Evolutionary conservation across 2,888 invertebrate species (phyloP).

Genomic region (Lepidochitona cinerea): DNA sequence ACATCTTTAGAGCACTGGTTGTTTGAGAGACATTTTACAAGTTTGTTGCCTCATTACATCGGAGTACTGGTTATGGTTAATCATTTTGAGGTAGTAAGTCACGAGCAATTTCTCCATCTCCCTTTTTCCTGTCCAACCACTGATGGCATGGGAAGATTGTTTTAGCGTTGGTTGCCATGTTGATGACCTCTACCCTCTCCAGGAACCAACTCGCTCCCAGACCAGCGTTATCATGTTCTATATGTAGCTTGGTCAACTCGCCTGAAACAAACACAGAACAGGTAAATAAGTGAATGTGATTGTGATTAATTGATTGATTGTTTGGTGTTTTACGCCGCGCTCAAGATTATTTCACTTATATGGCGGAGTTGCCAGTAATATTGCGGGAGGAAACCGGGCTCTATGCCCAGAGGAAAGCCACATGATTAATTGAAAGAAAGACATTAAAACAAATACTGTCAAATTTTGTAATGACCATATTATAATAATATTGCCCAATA

Average conservation of each 20-base stretch:
- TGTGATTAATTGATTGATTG: no score
- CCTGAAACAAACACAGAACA: slow-evolving; percentile 45
- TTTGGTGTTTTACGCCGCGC: no score
- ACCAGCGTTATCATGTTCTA: slow-evolving; percentile 69
- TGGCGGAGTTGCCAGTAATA: no score
- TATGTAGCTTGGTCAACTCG: slow-evolving; percentile 60
- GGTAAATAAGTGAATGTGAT: no score
- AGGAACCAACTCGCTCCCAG: slow-evolving; percentile 68
- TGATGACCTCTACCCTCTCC: slow-evolving; percentile 63
- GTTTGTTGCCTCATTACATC: not conserved
- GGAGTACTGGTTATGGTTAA: not conserved
- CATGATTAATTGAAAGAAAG: no score
- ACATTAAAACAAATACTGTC: no score
- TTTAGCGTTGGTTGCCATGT: slow-evolving; percentile 52
- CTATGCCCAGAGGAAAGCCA: no score
- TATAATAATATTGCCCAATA: no score
- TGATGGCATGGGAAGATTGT: slow-evolving; percentile 65
- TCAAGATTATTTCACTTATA: no score
- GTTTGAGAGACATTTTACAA: no score
- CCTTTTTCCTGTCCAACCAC: slow-evolving; percentile 68
- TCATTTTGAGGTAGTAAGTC: slow-evolving; percentile 44
- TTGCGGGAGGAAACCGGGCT: no score
- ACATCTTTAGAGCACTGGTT: not conserved
- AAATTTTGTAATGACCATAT: no score
- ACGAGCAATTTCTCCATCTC: slow-evolving; percentile 53